Percentiles rank a stretch among this genome's conserved stretches.
Evolutionary conservation across 2,888 invertebrate genomes (phyloP).

Genomic region (Aelia acuminata): DNA sequence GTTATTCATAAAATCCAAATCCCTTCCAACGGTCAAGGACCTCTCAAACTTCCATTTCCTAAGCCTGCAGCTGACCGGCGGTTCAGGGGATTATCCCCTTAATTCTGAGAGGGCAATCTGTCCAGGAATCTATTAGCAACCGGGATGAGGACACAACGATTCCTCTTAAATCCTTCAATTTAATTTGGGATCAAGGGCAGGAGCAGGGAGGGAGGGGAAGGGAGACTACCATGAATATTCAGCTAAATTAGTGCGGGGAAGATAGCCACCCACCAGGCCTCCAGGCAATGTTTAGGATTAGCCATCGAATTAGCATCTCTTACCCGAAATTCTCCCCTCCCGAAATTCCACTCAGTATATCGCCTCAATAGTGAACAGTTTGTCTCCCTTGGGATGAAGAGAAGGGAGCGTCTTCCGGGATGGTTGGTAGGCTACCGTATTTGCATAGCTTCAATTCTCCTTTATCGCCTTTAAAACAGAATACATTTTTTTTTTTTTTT

Average conservation of each 20-base stretch:
- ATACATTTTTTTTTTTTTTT: not conserved
- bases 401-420: not conserved
- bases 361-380: not conserved
- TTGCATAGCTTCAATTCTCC: conserved; percentile 21
- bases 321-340: conserved; percentile 13
- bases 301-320: conserved; percentile 17
- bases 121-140: conserved; percentile 33
- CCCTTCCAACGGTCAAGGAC: not conserved
- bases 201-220: not conserved
- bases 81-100: not conserved
- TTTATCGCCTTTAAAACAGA: not conserved
- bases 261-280: conserved; percentile 23
- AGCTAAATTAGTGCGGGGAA: conserved; percentile 24
- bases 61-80: not conserved
- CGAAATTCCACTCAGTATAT: too few relatives aligned
- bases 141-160: conserved; percentile 17
- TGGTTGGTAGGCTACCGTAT: not conserved
- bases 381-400: not conserved
- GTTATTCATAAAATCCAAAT: not conserved
- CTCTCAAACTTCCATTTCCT: not conserved
- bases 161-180: conserved; percentile 57
- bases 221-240: conserved; percentile 46
- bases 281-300: conserved; percentile 47
- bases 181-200: conserved; percentile 42
- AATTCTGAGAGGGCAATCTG: conserved; percentile 1